Evolutionary conservation across 2,888 invertebrate genomes (phyloP).

Genomic region (Calliscelio sp.): DNA sequence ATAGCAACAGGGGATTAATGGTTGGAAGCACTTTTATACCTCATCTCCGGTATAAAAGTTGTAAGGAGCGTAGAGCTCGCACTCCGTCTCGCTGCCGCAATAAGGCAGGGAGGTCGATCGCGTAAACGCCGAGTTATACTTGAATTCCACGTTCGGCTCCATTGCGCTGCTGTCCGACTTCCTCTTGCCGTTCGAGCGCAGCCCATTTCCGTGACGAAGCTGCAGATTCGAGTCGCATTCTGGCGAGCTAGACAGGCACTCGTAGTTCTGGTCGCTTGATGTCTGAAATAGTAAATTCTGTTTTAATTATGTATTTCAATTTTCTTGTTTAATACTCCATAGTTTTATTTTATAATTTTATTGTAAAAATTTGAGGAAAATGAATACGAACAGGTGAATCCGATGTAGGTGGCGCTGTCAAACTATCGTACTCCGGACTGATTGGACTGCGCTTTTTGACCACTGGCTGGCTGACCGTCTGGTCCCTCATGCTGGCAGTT

Average conservation of each 20-base stretch:
- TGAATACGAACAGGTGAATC: constrained; percentile 82
- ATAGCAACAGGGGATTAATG: too few species aligned
- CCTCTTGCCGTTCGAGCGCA: constrained; percentile 84
- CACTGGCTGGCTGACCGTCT: constrained; percentile 82
- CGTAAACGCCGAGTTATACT: constrained; percentile 87
- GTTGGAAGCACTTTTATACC: constrained; percentile 78
- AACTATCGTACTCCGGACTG: constrained; percentile 80
- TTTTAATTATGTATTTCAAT: not conserved
- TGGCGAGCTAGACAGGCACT: constrained; percentile 89
- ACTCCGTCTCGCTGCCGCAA: constrained; percentile 94
- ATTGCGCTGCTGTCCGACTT: constrained; percentile 87
- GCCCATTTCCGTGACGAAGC: constrained; percentile 84
- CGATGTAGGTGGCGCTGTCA: constrained; percentile 77
- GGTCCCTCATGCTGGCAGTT: constrained; percentile 94
- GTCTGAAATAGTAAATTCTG: constrained; percentile 80
- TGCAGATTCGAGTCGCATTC: constrained; percentile 89
- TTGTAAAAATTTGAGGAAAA: too few species aligned
- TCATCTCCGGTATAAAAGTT: constrained; percentile 90
- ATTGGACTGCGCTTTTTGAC: constrained; percentile 76
- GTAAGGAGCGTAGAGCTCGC: constrained; percentile 94
- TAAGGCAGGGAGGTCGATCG: constrained; percentile 91
- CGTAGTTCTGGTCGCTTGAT: constrained; percentile 88
- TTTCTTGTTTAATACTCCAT: too few species aligned
- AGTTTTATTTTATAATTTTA: too few species aligned
- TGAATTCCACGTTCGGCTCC: constrained; percentile 87